Percentiles rank a stretch among this genome's conserved stretches.
Conservation (phyloP, 2,888 invertebrate genomes). For the Dynastes grantii region DNA sequence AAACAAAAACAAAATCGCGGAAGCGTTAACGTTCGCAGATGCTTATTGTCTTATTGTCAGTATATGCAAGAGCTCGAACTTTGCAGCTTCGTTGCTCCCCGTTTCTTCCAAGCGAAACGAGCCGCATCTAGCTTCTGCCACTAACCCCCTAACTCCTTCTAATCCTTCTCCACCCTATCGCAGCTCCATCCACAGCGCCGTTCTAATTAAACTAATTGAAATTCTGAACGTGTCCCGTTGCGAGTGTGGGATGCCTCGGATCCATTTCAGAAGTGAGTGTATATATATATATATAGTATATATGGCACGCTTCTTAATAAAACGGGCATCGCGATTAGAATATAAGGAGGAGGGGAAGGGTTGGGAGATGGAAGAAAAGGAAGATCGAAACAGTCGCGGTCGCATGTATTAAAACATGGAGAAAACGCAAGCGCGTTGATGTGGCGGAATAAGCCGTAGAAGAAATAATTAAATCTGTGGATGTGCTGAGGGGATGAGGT, state of each 20-base stretch:
- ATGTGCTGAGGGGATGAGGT: background rate
- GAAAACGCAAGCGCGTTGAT: background rate
- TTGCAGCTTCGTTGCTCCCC: slow-evolving; percentile 6
- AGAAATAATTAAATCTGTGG: slow-evolving; percentile 36
- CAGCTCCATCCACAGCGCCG: background rate
- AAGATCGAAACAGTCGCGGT: background rate
- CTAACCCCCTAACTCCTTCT: background rate
- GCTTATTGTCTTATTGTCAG: slow-evolving; percentile 21
- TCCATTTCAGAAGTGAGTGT: background rate
- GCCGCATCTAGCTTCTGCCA: too few species aligned
- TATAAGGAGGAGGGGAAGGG: background rate
- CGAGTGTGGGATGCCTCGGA: slow-evolving; percentile 7
- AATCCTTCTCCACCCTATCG: background rate
- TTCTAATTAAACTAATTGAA: slow-evolving; percentile 43
- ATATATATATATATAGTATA: slow-evolving; percentile 2
- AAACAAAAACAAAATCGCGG: background rate
- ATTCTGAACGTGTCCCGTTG: slow-evolving; percentile 32
- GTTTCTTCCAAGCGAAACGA: background rate
- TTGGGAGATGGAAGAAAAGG: background rate
- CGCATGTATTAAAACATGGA: slow-evolving; percentile 6
- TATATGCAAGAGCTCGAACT: slow-evolving; percentile 1
- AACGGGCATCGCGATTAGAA: background rate
- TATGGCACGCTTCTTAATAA: slow-evolving; percentile 9
- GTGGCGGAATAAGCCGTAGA: slow-evolving; percentile 2
- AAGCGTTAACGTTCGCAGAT: slow-evolving; percentile 1